Base-by-base conservation (phyloP, 2,888 invertebrate genomes). In the Tetragnatha montana region DNA sequence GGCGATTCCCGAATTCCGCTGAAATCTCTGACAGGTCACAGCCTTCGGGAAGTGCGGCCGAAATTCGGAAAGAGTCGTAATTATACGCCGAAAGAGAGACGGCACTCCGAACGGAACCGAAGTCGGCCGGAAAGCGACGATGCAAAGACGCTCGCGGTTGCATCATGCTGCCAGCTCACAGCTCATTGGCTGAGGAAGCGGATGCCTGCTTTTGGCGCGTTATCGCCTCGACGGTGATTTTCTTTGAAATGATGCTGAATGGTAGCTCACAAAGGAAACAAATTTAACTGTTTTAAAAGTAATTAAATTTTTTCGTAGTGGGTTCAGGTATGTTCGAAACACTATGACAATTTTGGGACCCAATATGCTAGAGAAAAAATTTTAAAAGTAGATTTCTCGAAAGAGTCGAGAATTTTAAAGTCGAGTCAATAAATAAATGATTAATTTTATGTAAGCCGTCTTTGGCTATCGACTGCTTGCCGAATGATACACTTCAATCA, bases 201-300 rank as follows among this genome's bases (percentile, higher is more conserved):
- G 14, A n/a, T n/a, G 71, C 1, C 87, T 76, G 82, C 71, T 82
- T 76, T 87, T 87, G 87, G 87, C 87, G 68, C 8, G 10, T 71
- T 87, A 82, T 87, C 87, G 76, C 87, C 60, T 19, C 78, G 70
- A 81, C 76, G 69, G 75, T 87, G 51, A 69, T 47, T n/a, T 68
- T 19, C 19, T n/a, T 22, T 21, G 47, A 12, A 19, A 50, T 51
- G 51, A 8, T 78, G n/a, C 8, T 78, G 35, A 49, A n/a, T 0
- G 51, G 19, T 21, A 50, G 17, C 78, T 7, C 14, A 6, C 7
- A 1, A 21, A 8, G 51, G n/a, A 50, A 49, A 78, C 51, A 78
- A 78, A 50, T 19, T 51, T 17, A 19, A 10, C 17, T 73, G n/a
- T n/a, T n/a, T n/a, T n/a, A n/a, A n/a, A n/a, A n/a, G n/a, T n/a